Base-by-base conservation (phyloP, 1,140 invertebrate genomes). In the Pseudomyrmex sp. region DNA sequence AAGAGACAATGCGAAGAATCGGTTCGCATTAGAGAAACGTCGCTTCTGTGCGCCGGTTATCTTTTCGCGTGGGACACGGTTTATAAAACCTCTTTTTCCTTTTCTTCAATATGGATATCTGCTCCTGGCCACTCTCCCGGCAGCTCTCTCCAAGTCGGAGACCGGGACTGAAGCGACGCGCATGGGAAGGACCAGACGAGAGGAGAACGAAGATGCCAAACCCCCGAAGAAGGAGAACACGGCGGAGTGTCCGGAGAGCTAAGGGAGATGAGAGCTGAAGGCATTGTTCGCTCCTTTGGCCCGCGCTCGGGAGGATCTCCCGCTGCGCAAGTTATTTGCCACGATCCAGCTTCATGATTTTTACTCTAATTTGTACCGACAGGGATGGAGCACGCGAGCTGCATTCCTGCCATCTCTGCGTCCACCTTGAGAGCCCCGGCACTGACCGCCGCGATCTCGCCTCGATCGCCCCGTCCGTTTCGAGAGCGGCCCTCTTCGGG, bases 321-420 rank as follows among this genome's bases (percentile, higher is more conserved):
- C 83, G 91, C 93, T 93, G 93, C 72, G 92, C 90, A 87, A 92
- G 89, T 93, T 93, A 93, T 93, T 93, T 91, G 89, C 87, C 91
- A 90, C 90, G 91, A 94, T 93, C 91, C 92, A 89, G 86, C 90
- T 93, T 91, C 89, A 92, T 91, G 91, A 93, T 91, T 93, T 92
- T 91, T 88, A 92, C 92, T 92, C 92, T 93, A 94, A 94, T 93
- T 93, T 91, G 93, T 91, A 90, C 90, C 91, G 93, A 94, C 93
- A 94, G 90, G 91, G 87, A 91, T 90, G 90, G 85, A 91, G 91
- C 93, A 92, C 91, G 91, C 91, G 90, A 92, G 83, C 90, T 73
- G 86, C 87, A 91, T 91, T 91, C 90, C 87, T 91, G 82, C 61
- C 74, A 73, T 88, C 80, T 84, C 73, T 61, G 66, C 84, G 66